Base-by-base conservation (phyloP, 2,888 invertebrate species). In the Blera fallax region DNA sequence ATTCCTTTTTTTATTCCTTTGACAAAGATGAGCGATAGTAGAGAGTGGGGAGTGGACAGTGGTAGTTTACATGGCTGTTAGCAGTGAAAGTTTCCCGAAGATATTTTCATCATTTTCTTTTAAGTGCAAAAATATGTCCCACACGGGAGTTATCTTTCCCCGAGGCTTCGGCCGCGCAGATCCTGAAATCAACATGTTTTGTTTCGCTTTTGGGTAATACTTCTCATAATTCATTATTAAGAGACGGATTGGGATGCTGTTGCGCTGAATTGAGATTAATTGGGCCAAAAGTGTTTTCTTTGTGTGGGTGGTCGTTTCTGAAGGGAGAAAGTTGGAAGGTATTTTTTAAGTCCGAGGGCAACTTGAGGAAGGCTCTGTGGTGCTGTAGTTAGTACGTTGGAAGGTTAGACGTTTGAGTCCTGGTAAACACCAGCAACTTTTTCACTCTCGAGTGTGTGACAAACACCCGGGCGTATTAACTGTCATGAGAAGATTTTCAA, bases 221-320 rank as follows among this genome's bases (percentile, higher is more conserved):
- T 16, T 3, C 16, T 32, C 29, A 56, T 56, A 56, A 56, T 56
- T 56, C 54, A 56, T 56, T 56, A 56, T 56, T 56, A 56, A 32
- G 32, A 32, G 16, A 32, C 8, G n/a, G 16, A 32, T 56, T n/a
- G 54, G 16, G 16, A 56, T 32, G 34, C 34, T 16, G 32, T 34
- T 34, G n/a, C 1, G 24, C 11, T 27, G 50, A 50, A 27, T 24
- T 50, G 50, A 50, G 50, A 48, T 48, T 48, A 48, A 48, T 48
- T 48, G 48, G 6, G 11, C 21, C 0, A 10, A 48, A 21, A 48
- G 48, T 48, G 48, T 48, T 21, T 48, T 50, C 0, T 5, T 16
- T 24, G 27, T 10, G 11, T 50, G 24, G n/a, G n/a, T 1, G 21
- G 24, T 1, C 10, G 48, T 2, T 21, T 24, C n/a, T 8, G 10